Conservation (phyloP, 2,113 vertebrate genomes). For the Casuarius casuarius region DNA sequence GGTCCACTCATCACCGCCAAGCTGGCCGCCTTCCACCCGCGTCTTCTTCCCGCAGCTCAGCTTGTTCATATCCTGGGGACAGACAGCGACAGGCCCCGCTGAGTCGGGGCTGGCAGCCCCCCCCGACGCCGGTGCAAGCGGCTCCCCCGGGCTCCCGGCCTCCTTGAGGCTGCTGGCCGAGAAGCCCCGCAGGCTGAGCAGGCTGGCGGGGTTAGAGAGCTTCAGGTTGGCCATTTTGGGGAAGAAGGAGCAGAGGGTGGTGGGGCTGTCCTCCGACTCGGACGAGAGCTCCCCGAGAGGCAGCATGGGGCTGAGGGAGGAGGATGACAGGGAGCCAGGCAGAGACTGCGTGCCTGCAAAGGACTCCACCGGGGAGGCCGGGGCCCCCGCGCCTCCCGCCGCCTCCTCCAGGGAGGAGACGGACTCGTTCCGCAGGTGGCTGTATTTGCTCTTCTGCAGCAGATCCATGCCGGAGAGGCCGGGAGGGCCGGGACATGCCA, state of each 20-base stretch:
- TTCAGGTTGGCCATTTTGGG: constrained; percentile 92
- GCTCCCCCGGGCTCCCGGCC: background rate
- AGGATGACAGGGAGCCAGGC: constrained; percentile 85
- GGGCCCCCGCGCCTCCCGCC: background rate
- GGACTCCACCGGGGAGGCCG: background rate
- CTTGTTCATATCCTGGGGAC: constrained; percentile 99
- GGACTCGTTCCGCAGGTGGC: constrained; percentile 91
- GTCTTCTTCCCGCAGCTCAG: constrained; percentile 93
- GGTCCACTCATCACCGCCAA: constrained; percentile 97
- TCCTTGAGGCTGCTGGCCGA: constrained; percentile 14
- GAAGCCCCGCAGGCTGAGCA: constrained; percentile 77
- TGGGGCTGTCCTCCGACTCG: constrained; percentile 86
- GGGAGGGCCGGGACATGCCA: background rate
- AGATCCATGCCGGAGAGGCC: constrained; percentile 84
- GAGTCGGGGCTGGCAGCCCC: constrained; percentile 68
- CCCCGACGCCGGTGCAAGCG: background rate
- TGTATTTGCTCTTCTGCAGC: constrained; percentile 93
- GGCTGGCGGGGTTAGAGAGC: constrained; percentile 85
- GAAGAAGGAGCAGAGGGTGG: constrained; percentile 95
- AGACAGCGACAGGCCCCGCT: constrained; percentile 81
- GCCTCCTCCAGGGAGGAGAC: constrained; percentile 85
- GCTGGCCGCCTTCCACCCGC: constrained; percentile 96
- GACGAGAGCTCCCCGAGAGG: constrained; percentile 77
- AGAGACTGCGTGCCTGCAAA: constrained; percentile 32
- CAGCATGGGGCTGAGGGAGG: constrained; percentile 84